Evolutionary conservation across 1,140 invertebrate genomes (phyloP).

Genomic region (Daktulosphaira vitifoliae): DNA sequence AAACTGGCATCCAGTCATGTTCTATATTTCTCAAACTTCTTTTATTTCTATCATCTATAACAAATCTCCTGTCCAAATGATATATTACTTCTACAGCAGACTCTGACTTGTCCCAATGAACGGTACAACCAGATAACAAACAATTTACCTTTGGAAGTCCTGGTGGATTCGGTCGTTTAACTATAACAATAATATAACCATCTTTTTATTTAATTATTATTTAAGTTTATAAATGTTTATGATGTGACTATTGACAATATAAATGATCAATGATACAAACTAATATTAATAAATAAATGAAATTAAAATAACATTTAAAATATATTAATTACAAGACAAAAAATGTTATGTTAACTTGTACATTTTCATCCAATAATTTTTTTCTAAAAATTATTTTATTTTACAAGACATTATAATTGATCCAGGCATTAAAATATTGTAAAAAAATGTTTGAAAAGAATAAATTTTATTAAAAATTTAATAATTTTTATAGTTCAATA

Average conservation of each 20-base stretch:
- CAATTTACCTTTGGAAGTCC: slow-evolving; percentile 57
- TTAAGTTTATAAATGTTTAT: too few species aligned
- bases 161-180: slow-evolving; percentile 57
- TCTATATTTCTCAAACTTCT: slow-evolving; percentile 5
- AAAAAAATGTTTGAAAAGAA: too few species aligned
- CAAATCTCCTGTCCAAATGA: slow-evolving; percentile 3
- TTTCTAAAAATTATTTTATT: too few species aligned
- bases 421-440: too few species aligned
- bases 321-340: not conserved
- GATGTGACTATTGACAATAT: too few species aligned
- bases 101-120: slow-evolving; percentile 59
- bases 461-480: too few species aligned
- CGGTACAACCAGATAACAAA: slow-evolving; percentile 56
- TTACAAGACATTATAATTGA: too few species aligned
- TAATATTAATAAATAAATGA: slow-evolving; percentile 17
- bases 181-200: slow-evolving; percentile 41
- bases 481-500: too few species aligned
- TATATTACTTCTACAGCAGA: slow-evolving; percentile 36
- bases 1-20: slow-evolving; percentile 15
- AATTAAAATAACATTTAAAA: slow-evolving; percentile 1
- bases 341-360: too few species aligned
- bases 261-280: too few species aligned
- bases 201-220: too few species aligned
- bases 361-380: too few species aligned
- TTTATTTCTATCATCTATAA: slow-evolving; percentile 17